Evolutionary conservation across 1,140 invertebrate species (phyloP).

Genomic region (Lepidotrigona ventralis): DNA sequence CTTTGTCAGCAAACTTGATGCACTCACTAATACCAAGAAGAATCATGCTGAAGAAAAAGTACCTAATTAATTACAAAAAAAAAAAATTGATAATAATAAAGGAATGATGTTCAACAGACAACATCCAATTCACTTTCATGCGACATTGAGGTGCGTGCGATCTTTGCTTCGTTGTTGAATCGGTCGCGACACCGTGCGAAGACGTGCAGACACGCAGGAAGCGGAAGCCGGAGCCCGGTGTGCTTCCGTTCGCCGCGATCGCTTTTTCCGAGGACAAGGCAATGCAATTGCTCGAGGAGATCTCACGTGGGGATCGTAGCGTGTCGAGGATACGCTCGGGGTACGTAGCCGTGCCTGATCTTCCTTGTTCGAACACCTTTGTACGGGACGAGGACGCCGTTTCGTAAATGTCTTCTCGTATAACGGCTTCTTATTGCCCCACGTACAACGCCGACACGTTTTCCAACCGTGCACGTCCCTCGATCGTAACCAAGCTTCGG

Average conservation of each 20-base stretch:
- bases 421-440: conserved; percentile 61
- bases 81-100: too few relatives aligned
- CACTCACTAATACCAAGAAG: too few relatives aligned
- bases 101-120: neutral
- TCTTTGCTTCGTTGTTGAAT: conserved; percentile 35
- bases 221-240: neutral
- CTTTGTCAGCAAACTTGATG: too few relatives aligned
- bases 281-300: conserved; percentile 56
- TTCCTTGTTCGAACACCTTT: conserved; percentile 41
- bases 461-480: conserved; percentile 7
- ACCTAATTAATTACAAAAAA: too few relatives aligned
- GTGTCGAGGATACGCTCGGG: conserved; percentile 31
- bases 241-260: conserved; percentile 25
- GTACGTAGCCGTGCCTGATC: conserved; percentile 15
- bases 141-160: neutral
- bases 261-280: conserved; percentile 29
- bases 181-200: neutral
- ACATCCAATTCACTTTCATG: neutral
- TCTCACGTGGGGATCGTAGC: conserved; percentile 49
- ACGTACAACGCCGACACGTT: conserved; percentile 49
- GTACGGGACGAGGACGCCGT: conserved; percentile 39
- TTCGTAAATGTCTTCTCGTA: conserved; percentile 63
- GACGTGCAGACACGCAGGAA: neutral
- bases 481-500: conserved; percentile 20
- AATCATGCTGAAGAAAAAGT: too few relatives aligned